These are phyloP conservation scores for Ibycter americanus DNA, from an alignment of 2,797 vertebrate species.

Conservation along the genomic window DNA sequence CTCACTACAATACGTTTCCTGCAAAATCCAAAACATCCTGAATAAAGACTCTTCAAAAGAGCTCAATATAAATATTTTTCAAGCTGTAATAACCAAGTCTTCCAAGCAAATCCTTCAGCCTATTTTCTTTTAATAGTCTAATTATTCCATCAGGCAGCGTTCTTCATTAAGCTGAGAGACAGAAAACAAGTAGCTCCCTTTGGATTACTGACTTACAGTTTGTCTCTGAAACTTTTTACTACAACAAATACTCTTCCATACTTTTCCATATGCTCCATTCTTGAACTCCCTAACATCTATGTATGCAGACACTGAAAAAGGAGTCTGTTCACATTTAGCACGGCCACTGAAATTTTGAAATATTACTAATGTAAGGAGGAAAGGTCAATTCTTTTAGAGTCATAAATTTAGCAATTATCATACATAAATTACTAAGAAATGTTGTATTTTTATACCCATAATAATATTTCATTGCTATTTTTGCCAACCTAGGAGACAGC, in stretches of 20 bases:
- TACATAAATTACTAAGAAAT: neutral
- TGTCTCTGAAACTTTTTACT: neutral
- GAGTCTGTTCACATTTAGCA: neutral
- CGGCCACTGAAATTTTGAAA: neutral
- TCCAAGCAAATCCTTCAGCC: neutral
- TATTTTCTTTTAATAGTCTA: neutral
- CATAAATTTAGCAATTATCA: neutral
- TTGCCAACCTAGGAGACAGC: neutral
- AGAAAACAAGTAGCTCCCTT: neutral
- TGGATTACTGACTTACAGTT: neutral
- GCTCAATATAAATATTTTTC: neutral
- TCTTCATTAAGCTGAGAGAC: neutral
- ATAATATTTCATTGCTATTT: neutral
- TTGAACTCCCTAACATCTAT: neutral
- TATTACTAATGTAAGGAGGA: neutral
- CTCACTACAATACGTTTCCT: neutral
- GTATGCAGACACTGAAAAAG: neutral
- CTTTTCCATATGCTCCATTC: neutral
- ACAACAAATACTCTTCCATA: neutral
- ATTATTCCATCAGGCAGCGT: neutral
- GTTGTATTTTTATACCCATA: neutral
- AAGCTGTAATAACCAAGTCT: neutral
- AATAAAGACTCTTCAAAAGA: slow-evolving; percentile 15
- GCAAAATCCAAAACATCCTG: neutral
- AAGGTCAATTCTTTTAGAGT: neutral